Base-by-base conservation (phyloP, 2,113 vertebrate species). In the rat (Rattus norvegicus) region DNA sequence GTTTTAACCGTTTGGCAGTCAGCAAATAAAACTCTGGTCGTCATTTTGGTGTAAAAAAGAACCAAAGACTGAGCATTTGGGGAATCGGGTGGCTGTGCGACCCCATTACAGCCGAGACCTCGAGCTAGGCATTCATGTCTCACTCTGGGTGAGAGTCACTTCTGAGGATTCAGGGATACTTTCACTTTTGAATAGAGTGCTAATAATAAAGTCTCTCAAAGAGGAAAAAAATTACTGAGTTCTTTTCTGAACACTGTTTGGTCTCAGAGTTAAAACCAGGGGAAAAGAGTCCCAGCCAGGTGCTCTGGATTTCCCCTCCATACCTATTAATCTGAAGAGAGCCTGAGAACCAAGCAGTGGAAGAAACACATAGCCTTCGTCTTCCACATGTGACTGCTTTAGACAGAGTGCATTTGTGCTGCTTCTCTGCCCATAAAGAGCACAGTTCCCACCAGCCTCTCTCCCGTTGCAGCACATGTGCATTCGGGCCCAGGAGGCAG, bases 171-270 rank as follows among this genome's bases (percentile, higher is more conserved):
- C 87, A 72, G 43, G 4, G 67, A 36, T 96, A 77, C 94, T 94
- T 95, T 73, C 72, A 87, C 86, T 91, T 97, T 97, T 91, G 63
- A 63, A 43, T 92, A n/a, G 59, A 49, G 72, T 90, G 56, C 96
- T 90, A 95, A 77, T 87, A 72, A 70, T 33, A 93, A 94, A 95
- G 19, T 93, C 80, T 93, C 86, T 69, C 43, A 49, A 52, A 88
- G 67, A 77, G 33, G 88, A 73, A 83, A 36, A 16, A n/a, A 69
- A 8, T 24, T 56, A 4, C 54, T 96, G 36, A 6, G 39, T 97
- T 88, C 36, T 96, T 95, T 94, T 61, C 10, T 76, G 81, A 89
- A 95, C 75, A 91, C 87, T 47, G 22, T 65, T 47, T 56, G 0
- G 0, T 70, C 59, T 80, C 95, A 0, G 0, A 61, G 61, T 92